A percentile compares a stretch with the other conserved stretches of the same genome.
Evolutionary conservation across 2,888 invertebrate species (phyloP).

Genomic region (Chymomyza fuscimana): DNA sequence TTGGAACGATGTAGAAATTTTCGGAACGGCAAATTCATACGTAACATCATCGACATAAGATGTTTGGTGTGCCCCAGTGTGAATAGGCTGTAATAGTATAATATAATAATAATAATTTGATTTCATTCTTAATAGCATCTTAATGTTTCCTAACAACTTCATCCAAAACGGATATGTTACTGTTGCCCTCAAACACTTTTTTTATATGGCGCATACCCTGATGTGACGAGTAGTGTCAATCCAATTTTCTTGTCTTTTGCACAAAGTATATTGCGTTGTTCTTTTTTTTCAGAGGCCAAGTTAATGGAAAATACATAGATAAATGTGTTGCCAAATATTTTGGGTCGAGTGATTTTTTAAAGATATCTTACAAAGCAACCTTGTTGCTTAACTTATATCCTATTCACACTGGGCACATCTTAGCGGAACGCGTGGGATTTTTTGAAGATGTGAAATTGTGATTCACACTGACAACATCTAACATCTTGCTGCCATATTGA

Average conservation of each 20-base stretch:
- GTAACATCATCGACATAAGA: too few relatives aligned
- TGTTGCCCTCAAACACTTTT: constrained; percentile 15
- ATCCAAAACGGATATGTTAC: constrained; percentile 36
- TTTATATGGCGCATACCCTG: neutral
- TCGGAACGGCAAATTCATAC: too few relatives aligned
- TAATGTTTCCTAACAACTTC: neutral
- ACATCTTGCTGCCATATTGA: too few relatives aligned
- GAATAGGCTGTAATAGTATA: too few relatives aligned
- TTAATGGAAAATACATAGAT: neutral
- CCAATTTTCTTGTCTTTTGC: constrained; percentile 38
- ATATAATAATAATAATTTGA: too few relatives aligned
- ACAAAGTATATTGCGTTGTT: constrained; percentile 15
- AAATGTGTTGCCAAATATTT: neutral
- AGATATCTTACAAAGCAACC: constrained; percentile 7
- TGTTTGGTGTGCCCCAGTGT: too few relatives aligned
- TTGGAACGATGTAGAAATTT: too few relatives aligned
- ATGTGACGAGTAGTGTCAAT: constrained; percentile 37
- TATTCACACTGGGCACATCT: too few relatives aligned
- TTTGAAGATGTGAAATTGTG: too few relatives aligned
- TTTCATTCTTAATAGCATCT: neutral
- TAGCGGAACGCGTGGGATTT: too few relatives aligned
- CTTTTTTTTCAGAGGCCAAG: neutral
- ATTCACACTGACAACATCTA: too few relatives aligned
- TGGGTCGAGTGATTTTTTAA: neutral
- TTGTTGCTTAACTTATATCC: constrained; percentile 19